These are phyloP conservation scores for Drosophila leonis DNA, from an alignment of 2,888 invertebrate genomes.

Conservation along the genomic window DNA sequence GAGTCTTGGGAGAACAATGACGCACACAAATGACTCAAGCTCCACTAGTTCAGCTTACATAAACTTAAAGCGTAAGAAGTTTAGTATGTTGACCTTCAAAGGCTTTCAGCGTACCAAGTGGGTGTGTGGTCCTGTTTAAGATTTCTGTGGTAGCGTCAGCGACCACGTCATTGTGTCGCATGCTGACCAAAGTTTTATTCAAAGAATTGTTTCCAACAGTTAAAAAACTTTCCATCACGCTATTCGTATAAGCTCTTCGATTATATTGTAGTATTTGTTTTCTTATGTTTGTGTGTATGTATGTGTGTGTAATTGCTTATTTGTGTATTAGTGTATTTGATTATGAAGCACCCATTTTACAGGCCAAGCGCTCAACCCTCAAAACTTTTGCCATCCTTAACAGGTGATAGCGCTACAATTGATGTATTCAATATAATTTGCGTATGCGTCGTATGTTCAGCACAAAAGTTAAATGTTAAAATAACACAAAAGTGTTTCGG, in stretches of 20 bases:
- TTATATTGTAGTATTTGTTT: background rate
- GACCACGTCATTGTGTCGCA: slow-evolving; percentile 60
- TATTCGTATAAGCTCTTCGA: slow-evolving; percentile 17
- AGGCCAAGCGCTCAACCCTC: slow-evolving; percentile 33
- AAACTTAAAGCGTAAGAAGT: slow-evolving; percentile 25
- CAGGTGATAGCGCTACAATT: slow-evolving; percentile 37
- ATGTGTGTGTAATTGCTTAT: slow-evolving; percentile 5
- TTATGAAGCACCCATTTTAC: slow-evolving; percentile 34
- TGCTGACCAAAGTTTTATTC: slow-evolving; percentile 37
- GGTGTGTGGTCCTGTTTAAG: background rate
- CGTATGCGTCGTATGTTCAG: slow-evolving; percentile 44
- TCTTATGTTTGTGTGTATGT: slow-evolving; percentile 2
- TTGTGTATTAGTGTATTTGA: background rate
- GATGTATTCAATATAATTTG: slow-evolving; percentile 49
- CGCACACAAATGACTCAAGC: slow-evolving; percentile 43
- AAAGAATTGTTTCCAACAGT: slow-evolving; percentile 39
- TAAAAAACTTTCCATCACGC: slow-evolving; percentile 46
- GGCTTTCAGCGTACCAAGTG: slow-evolving; percentile 6
- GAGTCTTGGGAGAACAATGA: slow-evolving; percentile 36
- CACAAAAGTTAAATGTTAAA: background rate
- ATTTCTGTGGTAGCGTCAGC: slow-evolving; percentile 22
- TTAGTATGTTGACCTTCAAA: slow-evolving; percentile 57
- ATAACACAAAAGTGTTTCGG: background rate
- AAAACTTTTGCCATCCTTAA: slow-evolving; percentile 46
- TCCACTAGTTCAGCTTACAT: slow-evolving; percentile 29